Conservation (phyloP, 2,797 vertebrate species). For the Sebastes jordani region DNA sequence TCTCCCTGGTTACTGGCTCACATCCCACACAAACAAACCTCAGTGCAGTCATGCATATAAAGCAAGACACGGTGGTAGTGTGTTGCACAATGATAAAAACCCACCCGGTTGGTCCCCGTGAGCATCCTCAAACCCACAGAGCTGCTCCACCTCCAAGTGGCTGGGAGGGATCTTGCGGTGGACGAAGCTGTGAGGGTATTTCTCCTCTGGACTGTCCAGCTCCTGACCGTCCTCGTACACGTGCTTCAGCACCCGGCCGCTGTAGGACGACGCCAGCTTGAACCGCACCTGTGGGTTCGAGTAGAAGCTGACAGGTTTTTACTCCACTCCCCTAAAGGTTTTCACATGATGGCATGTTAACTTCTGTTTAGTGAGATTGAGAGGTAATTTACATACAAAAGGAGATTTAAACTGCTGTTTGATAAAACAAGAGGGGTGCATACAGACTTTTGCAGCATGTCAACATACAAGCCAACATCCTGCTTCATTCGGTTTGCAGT, state of each 20-base stretch:
- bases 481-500: neutral
- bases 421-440: neutral
- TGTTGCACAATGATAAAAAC: neutral
- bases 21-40: neutral
- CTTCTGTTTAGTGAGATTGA: neutral
- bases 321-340: neutral
- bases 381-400: neutral
- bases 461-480: conserved; percentile 2
- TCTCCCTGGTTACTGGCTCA: neutral
- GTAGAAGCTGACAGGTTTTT: neutral
- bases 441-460: neutral
- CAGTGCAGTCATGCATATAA: neutral
- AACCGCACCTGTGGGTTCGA: conserved; percentile 84
- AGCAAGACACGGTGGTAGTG: neutral
- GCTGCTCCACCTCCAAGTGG: conserved; percentile 81
- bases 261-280: conserved; percentile 94
- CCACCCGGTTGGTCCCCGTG: conserved; percentile 61
- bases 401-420: neutral
- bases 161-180: conserved; percentile 85
- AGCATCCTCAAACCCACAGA: conserved; percentile 77
- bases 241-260: conserved; percentile 93
- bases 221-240: conserved; percentile 96
- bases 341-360: neutral
- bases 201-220: conserved; percentile 90
- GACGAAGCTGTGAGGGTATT: conserved; percentile 89